Conservation (phyloP, 92 coral and sea anemone genomes). For the Phenganax stokvisi region DNA sequence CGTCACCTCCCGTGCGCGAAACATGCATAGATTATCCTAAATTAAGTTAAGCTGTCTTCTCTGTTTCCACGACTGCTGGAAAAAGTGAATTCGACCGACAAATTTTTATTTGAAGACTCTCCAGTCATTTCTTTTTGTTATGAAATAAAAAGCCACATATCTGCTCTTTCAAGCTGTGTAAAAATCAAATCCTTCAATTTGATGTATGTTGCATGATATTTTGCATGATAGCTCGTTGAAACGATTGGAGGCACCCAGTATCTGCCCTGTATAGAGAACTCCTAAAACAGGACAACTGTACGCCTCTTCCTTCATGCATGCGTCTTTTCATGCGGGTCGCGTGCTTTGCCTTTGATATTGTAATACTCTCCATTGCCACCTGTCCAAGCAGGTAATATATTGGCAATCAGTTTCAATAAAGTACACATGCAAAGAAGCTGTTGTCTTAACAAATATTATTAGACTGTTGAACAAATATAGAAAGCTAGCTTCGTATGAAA, state of each 20-base stretch:
- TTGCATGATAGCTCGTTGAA: background rate
- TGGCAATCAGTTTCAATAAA: slow-evolving; percentile 23
- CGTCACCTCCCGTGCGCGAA: background rate
- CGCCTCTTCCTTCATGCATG: background rate
- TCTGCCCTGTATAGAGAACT: background rate
- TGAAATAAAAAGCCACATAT: no score
- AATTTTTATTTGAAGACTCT: no score
- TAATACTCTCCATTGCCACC: slow-evolving; percentile 9
- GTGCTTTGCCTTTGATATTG: background rate
- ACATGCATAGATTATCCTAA: background rate
- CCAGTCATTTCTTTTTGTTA: no score
- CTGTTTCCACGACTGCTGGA: no score
- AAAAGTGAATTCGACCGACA: no score
- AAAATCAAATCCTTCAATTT: no score
- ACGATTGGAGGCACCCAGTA: background rate
- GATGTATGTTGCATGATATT: no score
- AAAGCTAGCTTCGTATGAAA: background rate
- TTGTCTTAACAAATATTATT: slow-evolving; percentile 8
- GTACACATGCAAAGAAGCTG: slow-evolving; percentile 9
- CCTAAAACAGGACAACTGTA: background rate
- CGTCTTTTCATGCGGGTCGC: background rate
- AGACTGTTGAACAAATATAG: background rate
- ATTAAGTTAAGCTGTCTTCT: no score
- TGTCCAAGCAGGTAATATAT: slow-evolving; percentile 19
- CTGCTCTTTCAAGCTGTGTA: no score